Evolutionary conservation across 2,888 invertebrate species (phyloP).

Genomic region (Pherbina coryleti): DNA sequence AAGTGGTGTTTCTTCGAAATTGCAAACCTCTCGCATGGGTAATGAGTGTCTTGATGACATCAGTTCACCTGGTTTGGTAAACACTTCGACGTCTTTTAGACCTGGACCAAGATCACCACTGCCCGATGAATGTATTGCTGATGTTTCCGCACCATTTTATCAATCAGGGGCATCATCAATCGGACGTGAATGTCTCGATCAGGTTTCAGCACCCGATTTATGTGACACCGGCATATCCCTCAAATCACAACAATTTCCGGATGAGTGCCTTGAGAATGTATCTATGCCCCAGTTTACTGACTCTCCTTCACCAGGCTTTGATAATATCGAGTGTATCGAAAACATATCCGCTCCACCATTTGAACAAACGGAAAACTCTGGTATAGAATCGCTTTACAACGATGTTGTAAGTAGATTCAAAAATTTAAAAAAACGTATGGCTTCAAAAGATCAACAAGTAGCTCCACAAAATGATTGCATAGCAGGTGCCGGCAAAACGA

Average conservation of each 20-base stretch:
- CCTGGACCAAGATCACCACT: background rate
- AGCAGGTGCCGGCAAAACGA: slow-evolving; percentile 23
- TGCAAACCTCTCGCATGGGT: background rate
- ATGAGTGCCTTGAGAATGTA: slow-evolving; percentile 15
- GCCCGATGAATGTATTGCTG: background rate
- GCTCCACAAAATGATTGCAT: background rate
- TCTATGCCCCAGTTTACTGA: background rate
- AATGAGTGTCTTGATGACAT: background rate
- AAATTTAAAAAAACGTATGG: background rate
- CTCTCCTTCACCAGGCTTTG: background rate
- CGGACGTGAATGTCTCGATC: background rate
- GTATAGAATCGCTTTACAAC: background rate
- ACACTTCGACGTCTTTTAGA: background rate
- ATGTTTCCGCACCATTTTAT: background rate
- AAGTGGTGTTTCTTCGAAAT: background rate
- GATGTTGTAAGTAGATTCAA: background rate
- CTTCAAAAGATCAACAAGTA: background rate
- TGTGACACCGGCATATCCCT: background rate
- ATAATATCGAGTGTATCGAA: background rate
- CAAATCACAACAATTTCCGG: background rate
- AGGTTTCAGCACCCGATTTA: background rate
- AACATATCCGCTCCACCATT: background rate
- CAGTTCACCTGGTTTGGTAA: background rate
- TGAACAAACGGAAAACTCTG: background rate
- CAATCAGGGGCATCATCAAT: background rate